Evolutionary conservation across 2,113 vertebrate genomes (phyloP), one percentile per base, ranked within the genome.

Genomic region (Gymnorhina tibicen): DNA sequence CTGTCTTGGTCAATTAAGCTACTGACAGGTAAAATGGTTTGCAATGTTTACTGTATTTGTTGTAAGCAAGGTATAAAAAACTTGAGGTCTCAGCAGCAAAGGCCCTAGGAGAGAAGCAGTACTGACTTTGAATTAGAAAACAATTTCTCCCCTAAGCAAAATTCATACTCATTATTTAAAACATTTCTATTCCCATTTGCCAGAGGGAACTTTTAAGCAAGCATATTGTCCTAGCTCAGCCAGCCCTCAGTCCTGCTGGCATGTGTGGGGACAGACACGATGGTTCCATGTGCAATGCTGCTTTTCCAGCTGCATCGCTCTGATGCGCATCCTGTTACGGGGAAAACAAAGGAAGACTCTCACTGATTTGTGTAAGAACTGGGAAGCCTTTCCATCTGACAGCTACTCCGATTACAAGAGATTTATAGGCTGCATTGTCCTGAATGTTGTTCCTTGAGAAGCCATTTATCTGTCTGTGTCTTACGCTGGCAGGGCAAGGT

Each of bases 1-100:
- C 9, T 92, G 60, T 56, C 60, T 86, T 67, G 37, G 55, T 91
- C 92, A 80, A 49, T 94, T 88, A 88, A 81, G 52, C 86, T 84
- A 67, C 75, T 56, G 60, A 63, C 41, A 63, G 9, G 44, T 81
- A 81, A 87, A 91, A 27, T 5, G 7, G 46, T 70, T 62, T 70
- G 63, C 52, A 78, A 68, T 0, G 0, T 78, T 88, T 81, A 72
- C 59, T 1, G 1, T 41, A 74, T 27, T 76, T 39, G 2, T 46
- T 52, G 33, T 66, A 92, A 80, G 50, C 47, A 77, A 85, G 47
- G 39, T 59, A 83, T 76, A 91, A 77, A 90, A 96, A 88, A 59
- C 64, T 62, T 3, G 3, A 93, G 46, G 33, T 87, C 47, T 67
- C 47, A 86, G 53, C 32, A 91, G 33, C 77, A 59, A 66, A 70